phyloP scores from a whole-genome alignment of 2,888 invertebrate genomes.

The Aricia artaxerxes region DNA sequence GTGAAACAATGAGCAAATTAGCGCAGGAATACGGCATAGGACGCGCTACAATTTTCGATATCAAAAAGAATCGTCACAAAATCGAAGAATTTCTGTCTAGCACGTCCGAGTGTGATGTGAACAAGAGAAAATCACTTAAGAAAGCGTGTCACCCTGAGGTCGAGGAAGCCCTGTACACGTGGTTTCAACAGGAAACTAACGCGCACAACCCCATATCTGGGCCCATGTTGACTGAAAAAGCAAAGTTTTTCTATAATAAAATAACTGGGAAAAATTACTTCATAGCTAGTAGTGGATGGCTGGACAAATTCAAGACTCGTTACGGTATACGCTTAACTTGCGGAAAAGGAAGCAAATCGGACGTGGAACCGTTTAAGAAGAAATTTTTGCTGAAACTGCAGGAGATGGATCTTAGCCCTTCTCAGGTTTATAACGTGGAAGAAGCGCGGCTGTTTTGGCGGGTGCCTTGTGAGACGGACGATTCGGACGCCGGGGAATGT shows the following conservation, averaged over 20 bases:
- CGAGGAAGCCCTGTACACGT: conserved; percentile 42
- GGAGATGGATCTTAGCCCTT: conserved; percentile 43
- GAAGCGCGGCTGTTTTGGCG: conserved; percentile 46
- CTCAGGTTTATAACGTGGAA: conserved; percentile 44
- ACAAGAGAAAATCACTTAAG: conserved; percentile 9
- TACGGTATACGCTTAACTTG: conserved; percentile 43
- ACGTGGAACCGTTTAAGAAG: conserved; percentile 43
- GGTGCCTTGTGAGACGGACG: conserved; percentile 45
- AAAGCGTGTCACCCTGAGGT: neutral
- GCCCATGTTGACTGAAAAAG: conserved; percentile 43
- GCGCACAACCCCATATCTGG: conserved; percentile 43
- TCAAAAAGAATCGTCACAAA: conserved; percentile 23
- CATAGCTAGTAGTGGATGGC: conserved; percentile 45
- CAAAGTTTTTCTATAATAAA: conserved; percentile 43
- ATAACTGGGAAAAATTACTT: conserved; percentile 45
- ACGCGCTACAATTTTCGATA: conserved; percentile 29
- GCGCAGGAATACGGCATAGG: conserved; percentile 32
- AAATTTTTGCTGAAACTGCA: conserved; percentile 43
- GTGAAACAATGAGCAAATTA: conserved; percentile 32
- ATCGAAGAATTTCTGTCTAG: neutral
- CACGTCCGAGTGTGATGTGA: neutral
- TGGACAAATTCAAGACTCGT: conserved; percentile 45
- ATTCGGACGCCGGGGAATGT: conserved; percentile 41
- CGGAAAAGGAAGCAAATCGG: conserved; percentile 31
- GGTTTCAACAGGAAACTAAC: conserved; percentile 45